Conservation (phyloP, 2,888 invertebrate genomes). For the Sinohyriopsis cumingii region DNA sequence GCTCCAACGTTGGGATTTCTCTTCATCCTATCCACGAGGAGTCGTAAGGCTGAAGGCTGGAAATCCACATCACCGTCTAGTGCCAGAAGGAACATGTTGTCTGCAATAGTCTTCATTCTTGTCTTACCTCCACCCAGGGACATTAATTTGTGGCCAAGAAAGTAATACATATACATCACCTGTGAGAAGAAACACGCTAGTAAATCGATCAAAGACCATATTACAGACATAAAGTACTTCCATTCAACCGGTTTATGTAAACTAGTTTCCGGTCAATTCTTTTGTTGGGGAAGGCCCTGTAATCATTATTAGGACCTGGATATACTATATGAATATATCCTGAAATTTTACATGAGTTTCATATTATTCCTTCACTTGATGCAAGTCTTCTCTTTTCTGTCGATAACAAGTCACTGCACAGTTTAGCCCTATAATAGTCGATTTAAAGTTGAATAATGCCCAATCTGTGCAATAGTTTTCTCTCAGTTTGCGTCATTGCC, state of each 20-base stretch:
- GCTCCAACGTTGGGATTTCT: conserved; percentile 97
- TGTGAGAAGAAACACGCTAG: conserved; percentile 59
- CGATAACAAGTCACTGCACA: no score
- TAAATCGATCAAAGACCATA: not conserved
- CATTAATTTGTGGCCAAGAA: conserved; percentile 95
- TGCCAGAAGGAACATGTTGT: conserved; percentile 96
- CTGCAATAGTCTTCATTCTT: conserved; percentile 91
- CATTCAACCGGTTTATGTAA: not conserved
- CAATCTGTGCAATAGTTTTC: no score
- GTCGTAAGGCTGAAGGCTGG: conserved; percentile 92
- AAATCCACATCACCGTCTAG: conserved; percentile 96
- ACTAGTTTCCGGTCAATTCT: no score
- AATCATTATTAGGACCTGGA: no score
- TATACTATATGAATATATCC: no score
- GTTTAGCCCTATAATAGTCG: no score
- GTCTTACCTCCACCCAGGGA: conserved; percentile 91
- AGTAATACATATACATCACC: conserved; percentile 99
- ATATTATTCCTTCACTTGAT: no score
- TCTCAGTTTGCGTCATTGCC: no score
- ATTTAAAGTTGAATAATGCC: no score
- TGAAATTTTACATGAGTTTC: no score
- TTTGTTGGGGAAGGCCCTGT: no score
- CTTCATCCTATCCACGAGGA: conserved; percentile 98
- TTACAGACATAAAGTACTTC: not conserved
- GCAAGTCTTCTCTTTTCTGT: no score